Evolutionary conservation across 2,888 invertebrate species (phyloP).

Genomic region (Drosophila kuntzei): DNA sequence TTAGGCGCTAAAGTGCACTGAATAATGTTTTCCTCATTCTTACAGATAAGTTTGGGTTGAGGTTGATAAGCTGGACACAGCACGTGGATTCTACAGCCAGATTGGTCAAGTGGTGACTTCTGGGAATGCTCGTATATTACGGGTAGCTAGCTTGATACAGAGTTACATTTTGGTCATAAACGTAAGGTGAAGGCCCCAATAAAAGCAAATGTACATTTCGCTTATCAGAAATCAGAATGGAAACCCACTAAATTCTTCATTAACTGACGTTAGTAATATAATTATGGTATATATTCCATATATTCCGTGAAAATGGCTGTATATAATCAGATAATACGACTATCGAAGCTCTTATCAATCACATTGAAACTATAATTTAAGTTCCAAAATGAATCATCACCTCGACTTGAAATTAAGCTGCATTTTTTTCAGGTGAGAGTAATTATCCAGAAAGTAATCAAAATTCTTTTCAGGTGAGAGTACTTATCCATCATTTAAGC

Average conservation of each 20-base stretch:
- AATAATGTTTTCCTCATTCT: constrained; percentile 11
- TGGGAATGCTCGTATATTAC: constrained; percentile 6
- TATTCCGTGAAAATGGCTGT: neutral
- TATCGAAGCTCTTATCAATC: neutral
- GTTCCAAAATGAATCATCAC: constrained; percentile 4
- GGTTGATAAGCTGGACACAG: constrained; percentile 13
- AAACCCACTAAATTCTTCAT: constrained; percentile 31
- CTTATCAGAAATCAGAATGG: constrained; percentile 37
- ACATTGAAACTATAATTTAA: neutral
- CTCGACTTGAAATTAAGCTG: neutral
- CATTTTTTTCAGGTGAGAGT: neutral
- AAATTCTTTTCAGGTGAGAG: too few relatives aligned
- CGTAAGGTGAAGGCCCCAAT: constrained; percentile 8
- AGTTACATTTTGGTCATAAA: constrained; percentile 15
- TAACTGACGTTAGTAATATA: constrained; percentile 5
- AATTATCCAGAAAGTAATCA: neutral
- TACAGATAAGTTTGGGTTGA: constrained; percentile 7
- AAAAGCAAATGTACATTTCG: constrained; percentile 1
- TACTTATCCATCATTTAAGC: too few relatives aligned
- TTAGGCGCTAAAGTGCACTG: neutral
- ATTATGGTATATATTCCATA: neutral
- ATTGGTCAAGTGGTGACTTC: constrained; percentile 20
- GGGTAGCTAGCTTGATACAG: neutral
- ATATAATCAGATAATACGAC: constrained; percentile 22
- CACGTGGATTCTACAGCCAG: constrained; percentile 28